A percentile compares a stretch with the other conserved stretches of the same genome.
phyloP scores from a whole-genome alignment of 2,113 vertebrate species.

The Megatriorchis doriae region DNA sequence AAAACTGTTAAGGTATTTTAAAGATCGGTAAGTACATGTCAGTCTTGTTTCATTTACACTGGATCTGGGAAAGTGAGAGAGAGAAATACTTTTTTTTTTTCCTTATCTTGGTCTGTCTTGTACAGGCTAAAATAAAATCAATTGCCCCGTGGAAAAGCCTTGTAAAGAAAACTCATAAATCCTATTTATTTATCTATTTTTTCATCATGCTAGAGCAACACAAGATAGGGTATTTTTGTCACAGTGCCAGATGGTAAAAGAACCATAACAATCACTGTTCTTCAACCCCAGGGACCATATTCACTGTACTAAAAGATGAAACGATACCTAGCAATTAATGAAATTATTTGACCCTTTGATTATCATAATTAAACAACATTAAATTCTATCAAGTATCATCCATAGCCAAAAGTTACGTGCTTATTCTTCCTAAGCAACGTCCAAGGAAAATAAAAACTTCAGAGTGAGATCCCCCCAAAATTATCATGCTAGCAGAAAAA shows the following conservation, averaged over 20 bases:
- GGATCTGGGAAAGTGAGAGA: neutral
- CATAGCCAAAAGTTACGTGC: neutral
- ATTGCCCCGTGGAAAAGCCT: conserved; percentile 22
- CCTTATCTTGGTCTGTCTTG: neutral
- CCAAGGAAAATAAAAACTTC: neutral
- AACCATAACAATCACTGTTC: neutral
- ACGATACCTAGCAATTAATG: neutral
- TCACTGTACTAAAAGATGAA: neutral
- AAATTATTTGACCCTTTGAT: neutral
- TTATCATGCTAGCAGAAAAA: neutral
- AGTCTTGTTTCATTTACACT: neutral
- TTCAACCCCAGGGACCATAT: neutral
- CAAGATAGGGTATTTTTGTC: neutral
- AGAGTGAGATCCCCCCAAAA: neutral
- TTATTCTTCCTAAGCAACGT: neutral
- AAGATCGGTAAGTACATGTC: neutral
- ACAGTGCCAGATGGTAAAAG: conserved; percentile 2
- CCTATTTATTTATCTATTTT: conserved; percentile 50
- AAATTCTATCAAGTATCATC: neutral
- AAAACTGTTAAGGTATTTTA: neutral
- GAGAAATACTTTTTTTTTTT: neutral
- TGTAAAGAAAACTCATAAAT: conserved; percentile 37
- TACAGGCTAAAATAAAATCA: conserved; percentile 38
- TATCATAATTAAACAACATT: neutral
- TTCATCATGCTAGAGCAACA: conserved; percentile 12